Evolutionary conservation across 1,140 invertebrate genomes (phyloP).

Genomic region (Charaxes varanes): DNA sequence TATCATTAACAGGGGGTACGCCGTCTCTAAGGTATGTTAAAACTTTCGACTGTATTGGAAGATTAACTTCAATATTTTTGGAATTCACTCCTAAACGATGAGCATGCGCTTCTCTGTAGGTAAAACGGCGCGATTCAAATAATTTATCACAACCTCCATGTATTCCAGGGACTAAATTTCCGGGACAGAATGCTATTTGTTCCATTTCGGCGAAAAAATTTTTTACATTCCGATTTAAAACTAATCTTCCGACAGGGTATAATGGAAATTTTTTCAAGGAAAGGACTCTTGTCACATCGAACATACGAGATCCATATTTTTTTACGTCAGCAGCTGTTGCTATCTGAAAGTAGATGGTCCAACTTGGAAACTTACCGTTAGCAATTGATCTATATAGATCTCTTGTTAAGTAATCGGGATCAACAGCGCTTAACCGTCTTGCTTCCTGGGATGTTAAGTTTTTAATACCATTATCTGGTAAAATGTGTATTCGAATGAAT

Average conservation of each 20-base stretch:
- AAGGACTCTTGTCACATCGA: conserved; percentile 85
- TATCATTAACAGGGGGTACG: conserved; percentile 76
- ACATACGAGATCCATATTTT: conserved; percentile 75
- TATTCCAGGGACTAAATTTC: conserved; percentile 90
- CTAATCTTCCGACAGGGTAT: conserved; percentile 87
- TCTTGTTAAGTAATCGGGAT: conserved; percentile 84
- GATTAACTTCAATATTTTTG: conserved; percentile 91
- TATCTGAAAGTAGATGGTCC: conserved; percentile 77
- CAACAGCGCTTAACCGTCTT: conserved; percentile 73
- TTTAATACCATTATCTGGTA: conserved; percentile 83
- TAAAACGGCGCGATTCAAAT: conserved; percentile 90
- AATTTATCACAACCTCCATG: conserved; percentile 90
- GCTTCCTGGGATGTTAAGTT: conserved; percentile 77
- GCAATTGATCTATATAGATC: conserved; percentile 87
- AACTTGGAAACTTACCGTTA: conserved; percentile 80
- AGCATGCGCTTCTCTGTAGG: conserved; percentile 92
- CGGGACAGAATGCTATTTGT: conserved; percentile 90
- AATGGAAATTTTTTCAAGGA: conserved; percentile 88
- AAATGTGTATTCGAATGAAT: conserved; percentile 85
- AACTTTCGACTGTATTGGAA: conserved; percentile 80
- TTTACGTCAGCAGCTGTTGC: conserved; percentile 71
- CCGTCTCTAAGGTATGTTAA: conserved; percentile 89
- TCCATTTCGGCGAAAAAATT: conserved; percentile 94
- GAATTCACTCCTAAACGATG: conserved; percentile 92
- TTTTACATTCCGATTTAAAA: conserved; percentile 86